Conservation (phyloP, 2,113 vertebrate species). For the Oryzias curvinotus region DNA sequence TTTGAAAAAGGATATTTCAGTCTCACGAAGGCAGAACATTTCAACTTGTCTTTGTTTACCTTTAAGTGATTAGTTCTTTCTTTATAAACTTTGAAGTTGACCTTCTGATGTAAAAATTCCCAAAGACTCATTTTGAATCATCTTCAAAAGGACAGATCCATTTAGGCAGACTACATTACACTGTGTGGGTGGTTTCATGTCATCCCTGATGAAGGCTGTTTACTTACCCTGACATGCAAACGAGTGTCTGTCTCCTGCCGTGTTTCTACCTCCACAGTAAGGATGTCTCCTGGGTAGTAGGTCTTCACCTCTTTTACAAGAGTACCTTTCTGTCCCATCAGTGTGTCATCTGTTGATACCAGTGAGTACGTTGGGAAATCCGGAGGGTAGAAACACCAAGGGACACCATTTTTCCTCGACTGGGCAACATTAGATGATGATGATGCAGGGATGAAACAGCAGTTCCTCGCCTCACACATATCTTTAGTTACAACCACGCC, state of each 20-base stretch:
- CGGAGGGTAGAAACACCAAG: slow-evolving; percentile 87
- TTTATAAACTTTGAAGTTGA: not conserved
- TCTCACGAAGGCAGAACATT: no score
- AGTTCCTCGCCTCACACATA: slow-evolving; percentile 82
- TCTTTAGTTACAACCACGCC: slow-evolving; percentile 78
- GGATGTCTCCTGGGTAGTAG: slow-evolving; percentile 85
- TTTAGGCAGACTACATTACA: not conserved
- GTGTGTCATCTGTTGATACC: slow-evolving; percentile 69
- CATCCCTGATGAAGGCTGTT: not conserved
- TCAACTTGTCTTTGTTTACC: not conserved
- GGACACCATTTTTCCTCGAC: slow-evolving; percentile 66
- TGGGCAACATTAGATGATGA: fast-evolving
- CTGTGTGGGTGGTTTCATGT: not conserved
- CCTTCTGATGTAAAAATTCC: not conserved
- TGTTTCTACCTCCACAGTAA: slow-evolving; percentile 76
- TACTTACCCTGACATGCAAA: slow-evolving; percentile 82
- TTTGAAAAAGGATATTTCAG: no score
- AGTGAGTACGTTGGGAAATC: slow-evolving; percentile 84
- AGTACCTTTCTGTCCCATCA: slow-evolving; percentile 72
- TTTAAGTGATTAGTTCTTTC: not conserved
- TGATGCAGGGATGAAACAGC: slow-evolving; percentile 79
- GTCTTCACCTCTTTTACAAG: slow-evolving; percentile 76
- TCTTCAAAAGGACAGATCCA: no score
- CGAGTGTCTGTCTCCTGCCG: slow-evolving; percentile 78
- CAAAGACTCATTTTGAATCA: not conserved